Evolutionary conservation across 2,113 vertebrate species (phyloP), one percentile per base, ranked within the genome.

Genomic region (Calonectris borealis): DNA sequence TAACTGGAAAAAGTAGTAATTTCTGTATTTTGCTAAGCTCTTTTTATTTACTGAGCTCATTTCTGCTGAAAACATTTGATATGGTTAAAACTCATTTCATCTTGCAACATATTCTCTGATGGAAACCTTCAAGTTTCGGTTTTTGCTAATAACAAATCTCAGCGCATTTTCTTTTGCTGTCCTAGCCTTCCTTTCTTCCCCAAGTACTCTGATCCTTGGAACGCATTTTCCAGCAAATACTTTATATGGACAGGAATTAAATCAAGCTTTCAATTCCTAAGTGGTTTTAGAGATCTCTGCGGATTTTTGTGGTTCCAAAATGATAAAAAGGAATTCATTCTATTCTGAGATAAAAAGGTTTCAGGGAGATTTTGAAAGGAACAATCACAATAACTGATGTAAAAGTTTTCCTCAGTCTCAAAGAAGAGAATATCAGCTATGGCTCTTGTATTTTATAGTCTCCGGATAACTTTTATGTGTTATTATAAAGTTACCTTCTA

Each of bases 261-360:
- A 97, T 94, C 36, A 95, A 83, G 77, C 65, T 97, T 96, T 96
- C 71, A 96, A 90, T 89, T 90, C 61, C 32, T 88, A 8, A 64
- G 54, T 68, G 51, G 27, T 24, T 80, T 88, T 58, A 83, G 40
- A 80, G 77, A 82, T 83, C 92, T 88, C 86, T 73, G 3, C 52
- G 62, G 29, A 90, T 69, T 96, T 95, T 95, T 91, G 61, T 94
- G 70, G 66, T 93, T 90, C 31, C 61, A 91, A 69, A 92, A 82
- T 84, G 58, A 89, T 76, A 79, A 38, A 86, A 76, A 96, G 32
- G n/a, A 79, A 93, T 85, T 92, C 0, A 93, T 85, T 94, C 19
- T 54, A 77, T 72, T 87, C 65, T 42, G 34, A 90, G 70, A 97
- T 83, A 86, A 79, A 95, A 75, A 65, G 68, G 24, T n/a, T 83